phyloP scores from a whole-genome alignment of 2,113 vertebrate species.

The Cnemophilus loriae region DNA sequence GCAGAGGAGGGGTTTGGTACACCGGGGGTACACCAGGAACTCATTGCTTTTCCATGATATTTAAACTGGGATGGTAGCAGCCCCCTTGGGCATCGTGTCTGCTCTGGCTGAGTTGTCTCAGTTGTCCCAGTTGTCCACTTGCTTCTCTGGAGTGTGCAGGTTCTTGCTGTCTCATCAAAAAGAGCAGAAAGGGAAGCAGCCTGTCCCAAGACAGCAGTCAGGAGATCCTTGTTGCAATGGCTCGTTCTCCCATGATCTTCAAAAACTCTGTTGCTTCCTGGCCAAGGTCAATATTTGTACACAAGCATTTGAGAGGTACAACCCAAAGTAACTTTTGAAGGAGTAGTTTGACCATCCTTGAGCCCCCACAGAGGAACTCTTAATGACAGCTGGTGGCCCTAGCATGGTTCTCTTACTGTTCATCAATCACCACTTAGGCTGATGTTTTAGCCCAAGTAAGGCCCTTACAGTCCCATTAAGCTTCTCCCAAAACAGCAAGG shows the following conservation, averaged over 20 bases:
- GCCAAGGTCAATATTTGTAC: not conserved
- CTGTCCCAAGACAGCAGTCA: not conserved
- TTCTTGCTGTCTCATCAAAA: not conserved
- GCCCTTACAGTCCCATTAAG: not conserved
- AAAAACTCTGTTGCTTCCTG: not conserved
- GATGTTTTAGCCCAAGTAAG: not conserved
- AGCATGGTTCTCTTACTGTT: not conserved
- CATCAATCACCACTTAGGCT: not conserved
- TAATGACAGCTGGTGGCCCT: not conserved
- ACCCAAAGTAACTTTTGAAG: not conserved
- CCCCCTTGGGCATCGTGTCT: not conserved
- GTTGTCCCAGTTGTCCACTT: no score
- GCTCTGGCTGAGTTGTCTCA: not conserved
- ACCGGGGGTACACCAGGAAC: not conserved
- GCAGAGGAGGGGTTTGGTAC: not conserved
- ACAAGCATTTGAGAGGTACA: not conserved
- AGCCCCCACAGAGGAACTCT: rapidly evolving
- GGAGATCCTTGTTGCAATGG: not conserved
- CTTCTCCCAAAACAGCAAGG: not conserved
- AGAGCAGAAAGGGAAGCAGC: not conserved
- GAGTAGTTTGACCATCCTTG: not conserved
- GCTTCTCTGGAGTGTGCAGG: not conserved
- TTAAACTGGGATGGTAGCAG: not conserved
- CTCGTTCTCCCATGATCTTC: rapidly evolving
- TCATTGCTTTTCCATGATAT: not conserved